Conservation (phyloP, 2,113 vertebrate genomes). For the Tinamus guttatus region DNA sequence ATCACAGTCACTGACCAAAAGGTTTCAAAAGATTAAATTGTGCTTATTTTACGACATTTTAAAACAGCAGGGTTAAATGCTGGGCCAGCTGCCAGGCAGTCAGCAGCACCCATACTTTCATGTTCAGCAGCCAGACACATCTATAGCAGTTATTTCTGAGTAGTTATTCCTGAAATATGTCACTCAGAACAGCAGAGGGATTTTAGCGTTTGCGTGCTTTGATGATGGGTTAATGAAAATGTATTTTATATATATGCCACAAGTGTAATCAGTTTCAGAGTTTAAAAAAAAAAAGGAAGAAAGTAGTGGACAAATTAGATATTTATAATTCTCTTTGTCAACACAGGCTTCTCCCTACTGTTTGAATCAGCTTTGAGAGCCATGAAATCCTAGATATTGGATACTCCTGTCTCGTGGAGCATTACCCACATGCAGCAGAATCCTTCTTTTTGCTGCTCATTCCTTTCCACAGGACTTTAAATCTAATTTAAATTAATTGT, state of each 20-base stretch:
- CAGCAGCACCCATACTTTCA: slow-evolving; percentile 79
- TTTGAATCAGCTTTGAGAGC: background rate
- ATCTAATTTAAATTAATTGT: no score
- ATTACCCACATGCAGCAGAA: background rate
- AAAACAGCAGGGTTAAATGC: slow-evolving; percentile 79
- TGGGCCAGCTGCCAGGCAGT: slow-evolving; percentile 76
- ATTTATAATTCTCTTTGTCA: slow-evolving; percentile 43
- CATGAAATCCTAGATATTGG: background rate
- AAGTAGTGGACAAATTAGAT: background rate
- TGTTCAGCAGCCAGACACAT: slow-evolving; percentile 74
- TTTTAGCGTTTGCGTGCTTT: slow-evolving; percentile 49
- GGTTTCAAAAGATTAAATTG: slow-evolving; percentile 82
- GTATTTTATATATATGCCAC: slow-evolving; percentile 25
- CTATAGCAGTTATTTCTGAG: slow-evolving; percentile 64
- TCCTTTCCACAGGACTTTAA: background rate
- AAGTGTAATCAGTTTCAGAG: slow-evolving; percentile 22
- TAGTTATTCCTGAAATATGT: slow-evolving; percentile 66
- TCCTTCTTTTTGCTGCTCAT: background rate
- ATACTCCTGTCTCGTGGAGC: background rate
- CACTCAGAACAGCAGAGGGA: slow-evolving; percentile 59
- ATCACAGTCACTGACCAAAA: slow-evolving; percentile 80
- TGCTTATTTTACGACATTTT: slow-evolving; percentile 81
- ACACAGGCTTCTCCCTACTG: background rate
- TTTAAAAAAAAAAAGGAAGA: background rate
- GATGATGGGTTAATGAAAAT: slow-evolving; percentile 54